Base-by-base conservation (phyloP, 1,140 invertebrate genomes). In the Potamilus streckersoni region DNA sequence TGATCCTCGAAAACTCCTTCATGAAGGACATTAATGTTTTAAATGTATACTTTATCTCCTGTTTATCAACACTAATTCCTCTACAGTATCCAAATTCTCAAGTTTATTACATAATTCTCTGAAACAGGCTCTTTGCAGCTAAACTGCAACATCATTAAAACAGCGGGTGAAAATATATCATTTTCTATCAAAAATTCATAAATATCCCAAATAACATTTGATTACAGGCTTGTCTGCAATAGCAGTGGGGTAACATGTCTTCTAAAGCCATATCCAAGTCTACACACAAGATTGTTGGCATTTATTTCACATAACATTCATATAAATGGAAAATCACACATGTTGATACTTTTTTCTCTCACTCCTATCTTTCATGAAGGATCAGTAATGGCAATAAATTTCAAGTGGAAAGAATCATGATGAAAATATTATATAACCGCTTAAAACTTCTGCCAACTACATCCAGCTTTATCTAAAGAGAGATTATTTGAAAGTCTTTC, bases 121-220 rank as follows among this genome's bases (percentile, higher is more conserved):
- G 63, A 61, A 68, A 67, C 62, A 74, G 68, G 68, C 68, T 66
- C 68, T 74, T n/a, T 57, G 58, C 59, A 74, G 61, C 49, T 66
- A 74, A 49, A 49, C 38, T 49, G 38, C 38, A 49, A 49, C 38
- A 49, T 49, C 38, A 61, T 61, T 20, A 6, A 59, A 74, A 68
- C 72, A 74, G 72, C 65, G 62, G 56, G 72, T 20, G 64, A 12
- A 16, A 49, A 49, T 65, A 68, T 68, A 74, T 67, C 55, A 68
- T 59, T 61, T 74, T 68, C 68, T 74, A 74, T 74, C 72, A 68
- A 68, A 74, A 74, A 68, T 59, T n/a, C 72, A 74, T 74, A 74
- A 74, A 74, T 74, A 61, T 68, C 58, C n/a, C 57, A 57, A 74
- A 74, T 55, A 68, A 58, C 64, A 23, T 27, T 49, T 58, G 71